A percentile compares a stretch with the other conserved stretches of the same genome.
phyloP scores from a whole-genome alignment of 2,113 vertebrate species.

The Papio anubis region DNA sequence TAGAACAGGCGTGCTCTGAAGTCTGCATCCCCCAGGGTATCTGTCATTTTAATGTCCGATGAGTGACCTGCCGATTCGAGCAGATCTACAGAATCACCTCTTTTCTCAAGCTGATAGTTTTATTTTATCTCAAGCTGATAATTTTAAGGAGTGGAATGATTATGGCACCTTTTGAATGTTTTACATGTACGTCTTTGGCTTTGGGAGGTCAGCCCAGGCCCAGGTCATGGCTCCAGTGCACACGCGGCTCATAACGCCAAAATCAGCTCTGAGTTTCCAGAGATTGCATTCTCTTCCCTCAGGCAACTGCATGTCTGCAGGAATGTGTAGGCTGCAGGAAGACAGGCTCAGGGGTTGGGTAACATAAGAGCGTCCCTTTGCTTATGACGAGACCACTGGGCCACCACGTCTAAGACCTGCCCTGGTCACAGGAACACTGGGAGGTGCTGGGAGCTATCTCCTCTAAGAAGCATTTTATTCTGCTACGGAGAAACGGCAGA shows the following conservation, averaged over 20 bases:
- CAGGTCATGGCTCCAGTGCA: rapidly evolving
- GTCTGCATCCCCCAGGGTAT: rapidly evolving
- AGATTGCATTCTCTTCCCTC: rapidly evolving
- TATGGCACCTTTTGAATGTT: neutral
- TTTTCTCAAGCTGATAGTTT: neutral
- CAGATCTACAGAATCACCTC: neutral
- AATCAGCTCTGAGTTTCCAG: rapidly evolving
- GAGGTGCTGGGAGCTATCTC: rapidly evolving
- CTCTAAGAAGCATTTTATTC: neutral
- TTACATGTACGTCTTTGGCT: neutral
- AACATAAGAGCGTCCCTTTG: neutral
- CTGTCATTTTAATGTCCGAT: neutral
- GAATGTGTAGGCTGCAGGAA: rapidly evolving
- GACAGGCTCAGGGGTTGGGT: neutral
- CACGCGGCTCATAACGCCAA: rapidly evolving
- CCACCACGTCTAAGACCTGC: neutral
- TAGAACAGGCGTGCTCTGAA: neutral
- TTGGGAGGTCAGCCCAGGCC: neutral
- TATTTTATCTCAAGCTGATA: too few relatives aligned
- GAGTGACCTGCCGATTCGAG: rapidly evolving
- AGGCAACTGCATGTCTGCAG: rapidly evolving
- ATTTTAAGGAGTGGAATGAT: rapidly evolving
- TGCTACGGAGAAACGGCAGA: neutral
- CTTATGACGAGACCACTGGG: rapidly evolving
- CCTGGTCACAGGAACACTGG: rapidly evolving